Percentiles rank a stretch among this genome's conserved stretches.
phyloP scores from a whole-genome alignment of 1,140 invertebrate species.

The Aphelenchoides avenae region DNA sequence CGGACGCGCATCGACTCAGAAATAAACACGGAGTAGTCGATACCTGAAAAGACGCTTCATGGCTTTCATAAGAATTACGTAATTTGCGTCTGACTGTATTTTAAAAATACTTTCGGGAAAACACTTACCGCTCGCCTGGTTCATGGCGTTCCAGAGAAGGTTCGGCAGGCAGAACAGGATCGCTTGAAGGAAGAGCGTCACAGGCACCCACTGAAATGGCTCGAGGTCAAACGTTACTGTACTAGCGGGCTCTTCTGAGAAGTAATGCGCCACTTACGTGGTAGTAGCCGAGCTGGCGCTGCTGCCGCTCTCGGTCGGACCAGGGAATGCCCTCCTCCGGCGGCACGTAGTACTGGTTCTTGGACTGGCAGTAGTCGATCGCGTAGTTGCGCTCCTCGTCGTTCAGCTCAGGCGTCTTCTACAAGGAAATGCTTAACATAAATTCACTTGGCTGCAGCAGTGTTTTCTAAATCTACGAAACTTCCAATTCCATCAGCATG shows the following conservation, averaged over 20 bases:
- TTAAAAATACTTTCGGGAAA: not conserved
- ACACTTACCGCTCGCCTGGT: conserved; percentile 58
- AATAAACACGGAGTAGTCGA: conserved; percentile 15
- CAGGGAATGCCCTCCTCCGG: conserved; percentile 39
- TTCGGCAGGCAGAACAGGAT: conserved; percentile 63
- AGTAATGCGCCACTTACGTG: conserved; percentile 14
- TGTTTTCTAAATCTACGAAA: too few species aligned
- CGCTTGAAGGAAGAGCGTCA: conserved; percentile 61
- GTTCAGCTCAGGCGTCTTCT: conserved; percentile 14
- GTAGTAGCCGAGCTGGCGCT: conserved; percentile 45
- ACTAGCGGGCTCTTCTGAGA: not conserved
- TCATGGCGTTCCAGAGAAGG: conserved; percentile 61
- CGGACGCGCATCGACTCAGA: conserved; percentile 11
- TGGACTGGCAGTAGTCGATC: conserved; percentile 38
- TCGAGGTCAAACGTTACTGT: not conserved
- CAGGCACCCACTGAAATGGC: conserved; percentile 43
- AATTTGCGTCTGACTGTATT: not conserved
- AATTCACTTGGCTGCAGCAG: too few species aligned
- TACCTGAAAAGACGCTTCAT: conserved; percentile 2
- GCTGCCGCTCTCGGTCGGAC: conserved; percentile 29
- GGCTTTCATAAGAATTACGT: conserved; percentile 1
- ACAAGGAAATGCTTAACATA: conserved; percentile 1
- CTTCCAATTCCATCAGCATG: too few species aligned
- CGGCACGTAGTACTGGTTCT: conserved; percentile 49
- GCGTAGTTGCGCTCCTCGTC: conserved; percentile 20